These are phyloP conservation scores for Orchesella flavescens DNA, from an alignment of 2,888 invertebrate genomes.

Conservation along the genomic window DNA sequence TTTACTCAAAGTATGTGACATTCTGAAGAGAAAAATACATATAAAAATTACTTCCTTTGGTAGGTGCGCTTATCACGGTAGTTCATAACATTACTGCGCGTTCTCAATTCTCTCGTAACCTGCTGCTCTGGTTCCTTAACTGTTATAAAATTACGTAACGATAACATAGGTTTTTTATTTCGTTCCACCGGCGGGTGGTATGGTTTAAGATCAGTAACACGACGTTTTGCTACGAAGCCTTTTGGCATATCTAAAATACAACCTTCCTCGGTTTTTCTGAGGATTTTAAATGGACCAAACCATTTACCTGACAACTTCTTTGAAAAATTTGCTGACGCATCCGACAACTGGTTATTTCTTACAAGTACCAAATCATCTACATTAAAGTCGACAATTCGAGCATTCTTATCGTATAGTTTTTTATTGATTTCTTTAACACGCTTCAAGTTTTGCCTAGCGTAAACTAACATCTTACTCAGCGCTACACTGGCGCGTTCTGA, in stretches of 20 bases:
- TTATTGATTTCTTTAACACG: conserved; percentile 41
- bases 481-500: conserved; percentile 11
- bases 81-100: neutral
- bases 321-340: neutral
- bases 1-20: no score
- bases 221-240: neutral
- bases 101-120: conserved; percentile 6
- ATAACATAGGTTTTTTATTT: neutral
- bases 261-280: neutral
- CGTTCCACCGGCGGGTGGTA: no score
- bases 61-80: neutral
- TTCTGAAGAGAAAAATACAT: neutral
- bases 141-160: neutral
- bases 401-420: conserved; percentile 34
- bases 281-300: conserved; percentile 15
- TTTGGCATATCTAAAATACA: neutral
- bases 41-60: neutral
- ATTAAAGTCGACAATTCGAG: conserved; percentile 23
- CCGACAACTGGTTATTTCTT: conserved; percentile 6
- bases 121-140: neutral
- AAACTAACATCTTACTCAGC: no score
- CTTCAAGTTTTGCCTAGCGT: conserved; percentile 22
- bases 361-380: conserved; percentile 37
- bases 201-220: conserved; percentile 30
- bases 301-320: conserved; percentile 11